These are phyloP conservation scores for Podarcis lilfordi DNA, from an alignment of 2,797 vertebrate species.

Conservation along the genomic window DNA sequence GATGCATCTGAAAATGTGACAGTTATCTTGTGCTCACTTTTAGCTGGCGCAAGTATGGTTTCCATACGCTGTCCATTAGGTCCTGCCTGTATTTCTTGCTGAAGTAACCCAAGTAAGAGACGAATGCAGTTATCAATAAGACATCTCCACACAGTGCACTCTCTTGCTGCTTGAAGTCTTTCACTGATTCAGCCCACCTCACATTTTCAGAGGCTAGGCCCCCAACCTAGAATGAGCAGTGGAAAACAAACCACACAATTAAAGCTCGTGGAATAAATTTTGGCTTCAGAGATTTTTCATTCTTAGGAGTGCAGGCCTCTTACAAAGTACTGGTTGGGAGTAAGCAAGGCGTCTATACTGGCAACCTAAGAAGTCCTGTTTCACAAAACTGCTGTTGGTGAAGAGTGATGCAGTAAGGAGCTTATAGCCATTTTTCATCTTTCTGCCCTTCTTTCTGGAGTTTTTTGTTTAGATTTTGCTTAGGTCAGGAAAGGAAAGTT, in stretches of 20 bases:
- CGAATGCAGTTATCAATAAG: slow-evolving; percentile 88
- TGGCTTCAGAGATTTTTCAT: not conserved
- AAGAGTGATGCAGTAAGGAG: not conserved
- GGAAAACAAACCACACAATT: not conserved
- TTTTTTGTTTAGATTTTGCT: not conserved
- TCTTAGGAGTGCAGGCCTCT: not conserved
- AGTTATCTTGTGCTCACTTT: slow-evolving; percentile 73
- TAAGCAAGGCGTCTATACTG: not conserved
- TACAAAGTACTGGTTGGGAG: not conserved
- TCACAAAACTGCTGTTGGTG: not conserved
- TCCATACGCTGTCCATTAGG: slow-evolving; percentile 89
- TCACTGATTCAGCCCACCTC: slow-evolving; percentile 90
- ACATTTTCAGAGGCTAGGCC: slow-evolving; percentile 92
- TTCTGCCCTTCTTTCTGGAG: not conserved
- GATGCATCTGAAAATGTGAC: not conserved
- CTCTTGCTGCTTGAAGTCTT: slow-evolving; percentile 85
- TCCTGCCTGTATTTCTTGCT: slow-evolving; percentile 88
- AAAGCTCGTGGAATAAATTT: not conserved
- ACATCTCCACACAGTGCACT: slow-evolving; percentile 92
- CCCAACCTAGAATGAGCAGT: slow-evolving; percentile 82
- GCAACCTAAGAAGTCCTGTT: not conserved
- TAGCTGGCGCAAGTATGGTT: slow-evolving; percentile 87
- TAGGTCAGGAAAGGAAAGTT: not conserved
- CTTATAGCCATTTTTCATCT: not conserved
- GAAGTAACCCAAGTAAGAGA: slow-evolving; percentile 97